These are phyloP conservation scores for Atopsyche davidsoni DNA, from an alignment of 1,140 invertebrate species.

Conservation along the genomic window DNA sequence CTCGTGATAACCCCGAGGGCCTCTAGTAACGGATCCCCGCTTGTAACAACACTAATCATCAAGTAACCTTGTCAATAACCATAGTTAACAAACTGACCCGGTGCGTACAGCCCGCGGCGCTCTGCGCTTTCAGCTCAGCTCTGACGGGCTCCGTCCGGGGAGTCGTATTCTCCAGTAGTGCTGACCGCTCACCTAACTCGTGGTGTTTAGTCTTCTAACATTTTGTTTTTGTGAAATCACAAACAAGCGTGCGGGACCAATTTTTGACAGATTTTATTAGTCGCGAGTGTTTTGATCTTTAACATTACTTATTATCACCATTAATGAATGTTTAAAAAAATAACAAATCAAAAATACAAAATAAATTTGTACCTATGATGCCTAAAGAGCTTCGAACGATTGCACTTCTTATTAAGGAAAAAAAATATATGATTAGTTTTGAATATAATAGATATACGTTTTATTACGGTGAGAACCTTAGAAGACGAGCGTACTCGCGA, in stretches of 20 bases:
- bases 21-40: constrained; percentile 31
- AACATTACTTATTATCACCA: constrained; percentile 12
- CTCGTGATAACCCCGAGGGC: background rate
- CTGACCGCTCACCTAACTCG: background rate
- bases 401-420: too few species aligned
- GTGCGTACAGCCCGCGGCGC: too few species aligned
- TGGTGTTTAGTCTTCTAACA: constrained; percentile 2
- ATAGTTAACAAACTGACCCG: too few species aligned
- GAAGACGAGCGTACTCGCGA: too few species aligned
- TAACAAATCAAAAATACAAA: constrained; percentile 3
- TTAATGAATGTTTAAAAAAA: constrained; percentile 2
- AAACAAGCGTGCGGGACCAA: constrained; percentile 30
- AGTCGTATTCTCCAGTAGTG: too few species aligned
- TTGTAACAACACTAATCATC: constrained; percentile 49
- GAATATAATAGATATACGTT: too few species aligned
- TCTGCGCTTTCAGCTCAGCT: too few species aligned
- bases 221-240: constrained; percentile 18
- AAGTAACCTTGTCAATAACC: constrained; percentile 9
- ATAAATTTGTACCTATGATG: constrained; percentile 18
- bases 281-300: constrained; percentile 1
- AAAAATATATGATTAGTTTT: too few species aligned
- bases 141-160: too few species aligned
- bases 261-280: constrained; percentile 16
- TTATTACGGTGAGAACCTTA: too few species aligned
- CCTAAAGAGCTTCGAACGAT: constrained; percentile 9